phyloP scores from a whole-genome alignment of 2,888 invertebrate species.

The Hedya salicella region DNA sequence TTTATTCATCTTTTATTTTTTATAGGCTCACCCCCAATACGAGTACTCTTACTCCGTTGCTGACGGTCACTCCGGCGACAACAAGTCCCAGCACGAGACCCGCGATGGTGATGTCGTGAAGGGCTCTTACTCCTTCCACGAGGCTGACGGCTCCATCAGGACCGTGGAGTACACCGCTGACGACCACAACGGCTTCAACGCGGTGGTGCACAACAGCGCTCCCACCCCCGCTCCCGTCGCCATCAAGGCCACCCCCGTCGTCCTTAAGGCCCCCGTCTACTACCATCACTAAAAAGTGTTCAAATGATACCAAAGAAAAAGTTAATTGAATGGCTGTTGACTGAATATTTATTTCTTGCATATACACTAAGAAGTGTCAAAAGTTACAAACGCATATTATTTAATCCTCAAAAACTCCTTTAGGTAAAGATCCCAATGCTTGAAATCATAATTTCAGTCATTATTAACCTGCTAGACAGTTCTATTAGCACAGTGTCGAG shows the following conservation, averaged over 20 bases:
- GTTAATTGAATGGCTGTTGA: not conserved
- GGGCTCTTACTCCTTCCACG: constrained; percentile 82
- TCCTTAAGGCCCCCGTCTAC: constrained; percentile 46
- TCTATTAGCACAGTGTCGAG: too few relatives aligned
- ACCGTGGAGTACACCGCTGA: constrained; percentile 81
- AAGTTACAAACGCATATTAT: not conserved
- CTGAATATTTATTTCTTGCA: constrained; percentile 3
- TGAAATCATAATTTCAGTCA: too few relatives aligned
- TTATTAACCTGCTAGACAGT: too few relatives aligned
- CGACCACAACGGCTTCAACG: constrained; percentile 72
- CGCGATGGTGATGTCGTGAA: constrained; percentile 82
- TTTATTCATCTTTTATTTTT: not conserved
- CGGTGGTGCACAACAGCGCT: constrained; percentile 61
- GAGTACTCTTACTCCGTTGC: constrained; percentile 76
- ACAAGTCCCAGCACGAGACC: constrained; percentile 77
- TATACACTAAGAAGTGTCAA: constrained; percentile 1
- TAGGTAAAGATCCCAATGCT: too few relatives aligned
- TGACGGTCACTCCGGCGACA: constrained; percentile 78
- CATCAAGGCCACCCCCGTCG: constrained; percentile 51
- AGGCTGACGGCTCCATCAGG: constrained; percentile 79
- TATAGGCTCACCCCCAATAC: constrained; percentile 76
- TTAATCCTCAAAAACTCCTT: constrained; percentile 5
- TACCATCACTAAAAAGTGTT: constrained; percentile 28
- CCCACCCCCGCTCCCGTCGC: constrained; percentile 47
- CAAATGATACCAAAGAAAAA: not conserved